Conservation (phyloP, 2,888 invertebrate species). For the Apomyelois bistriatella region DNA sequence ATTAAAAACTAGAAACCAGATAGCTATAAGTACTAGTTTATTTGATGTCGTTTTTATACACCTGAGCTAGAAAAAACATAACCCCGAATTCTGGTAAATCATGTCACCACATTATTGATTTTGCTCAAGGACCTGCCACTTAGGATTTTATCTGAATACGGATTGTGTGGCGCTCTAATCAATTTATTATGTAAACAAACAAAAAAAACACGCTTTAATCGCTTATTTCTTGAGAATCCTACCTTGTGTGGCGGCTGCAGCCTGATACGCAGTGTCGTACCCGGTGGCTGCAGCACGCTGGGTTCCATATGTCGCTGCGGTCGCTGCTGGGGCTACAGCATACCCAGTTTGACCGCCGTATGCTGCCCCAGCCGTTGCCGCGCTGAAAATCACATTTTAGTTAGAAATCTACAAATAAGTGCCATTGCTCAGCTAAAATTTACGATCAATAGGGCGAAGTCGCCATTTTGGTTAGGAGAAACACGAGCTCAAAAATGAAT, state of each 20-base stretch:
- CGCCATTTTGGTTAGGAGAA: conserved; percentile 75
- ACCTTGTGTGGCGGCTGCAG: conserved; percentile 88
- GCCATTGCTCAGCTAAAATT: conserved; percentile 26
- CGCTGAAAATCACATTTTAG: conserved; percentile 59
- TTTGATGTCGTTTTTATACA: no score
- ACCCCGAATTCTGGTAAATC: conserved; percentile 18
- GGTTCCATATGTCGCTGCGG: conserved; percentile 91
- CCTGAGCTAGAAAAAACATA: neutral
- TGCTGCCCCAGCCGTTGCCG: conserved; percentile 88
- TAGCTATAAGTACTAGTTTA: no score
- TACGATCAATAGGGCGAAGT: conserved; percentile 61
- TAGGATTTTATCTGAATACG: neutral
- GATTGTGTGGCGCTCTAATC: neutral
- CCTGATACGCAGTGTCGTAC: conserved; percentile 91
- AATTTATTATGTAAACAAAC: conserved; percentile 24
- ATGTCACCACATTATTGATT: conserved; percentile 31
- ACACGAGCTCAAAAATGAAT: conserved; percentile 53
- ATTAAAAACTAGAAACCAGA: no score
- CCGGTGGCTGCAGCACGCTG: conserved; percentile 89
- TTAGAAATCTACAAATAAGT: conserved; percentile 22
- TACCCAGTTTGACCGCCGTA: conserved; percentile 92
- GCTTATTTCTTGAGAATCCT: conserved; percentile 64
- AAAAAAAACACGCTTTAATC: conserved; percentile 34
- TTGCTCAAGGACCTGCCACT: conserved; percentile 2
- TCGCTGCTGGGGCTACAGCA: conserved; percentile 89